A percentile compares a stretch with the other conserved stretches of the same genome.
These are phyloP conservation scores for Siniperca knerii DNA, from an alignment of 2,113 vertebrate species.

Conservation along the genomic window DNA sequence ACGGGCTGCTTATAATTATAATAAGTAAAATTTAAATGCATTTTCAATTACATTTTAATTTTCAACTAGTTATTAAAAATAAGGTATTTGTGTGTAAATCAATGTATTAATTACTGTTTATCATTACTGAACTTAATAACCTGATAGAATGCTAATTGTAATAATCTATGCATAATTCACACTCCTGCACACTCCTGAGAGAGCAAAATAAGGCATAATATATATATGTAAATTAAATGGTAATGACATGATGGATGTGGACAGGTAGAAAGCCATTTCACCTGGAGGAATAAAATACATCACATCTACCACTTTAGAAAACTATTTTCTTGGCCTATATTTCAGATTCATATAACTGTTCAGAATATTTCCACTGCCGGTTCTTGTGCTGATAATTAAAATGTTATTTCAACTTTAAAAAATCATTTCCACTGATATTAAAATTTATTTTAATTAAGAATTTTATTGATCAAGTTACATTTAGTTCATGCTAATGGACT, in stretches of 20 bases:
- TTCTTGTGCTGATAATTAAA: background rate
- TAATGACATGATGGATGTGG: background rate
- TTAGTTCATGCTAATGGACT: conserved; percentile 43
- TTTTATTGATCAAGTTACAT: conserved; percentile 33
- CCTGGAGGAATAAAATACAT: background rate
- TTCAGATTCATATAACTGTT: background rate
- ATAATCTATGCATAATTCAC: conserved; percentile 4
- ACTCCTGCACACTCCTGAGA: background rate
- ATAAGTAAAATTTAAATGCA: background rate
- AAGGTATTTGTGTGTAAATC: background rate
- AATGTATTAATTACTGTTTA: background rate
- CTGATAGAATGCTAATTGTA: background rate
- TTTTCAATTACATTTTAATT: conserved; percentile 11
- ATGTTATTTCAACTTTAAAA: background rate
- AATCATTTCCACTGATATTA: background rate
- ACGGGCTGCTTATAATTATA: background rate
- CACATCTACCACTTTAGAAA: background rate
- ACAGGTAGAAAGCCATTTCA: conserved; percentile 1
- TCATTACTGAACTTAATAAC: background rate
- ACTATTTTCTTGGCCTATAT: background rate
- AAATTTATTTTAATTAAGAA: conserved; percentile 11
- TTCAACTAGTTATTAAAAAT: background rate
- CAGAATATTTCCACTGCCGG: background rate
- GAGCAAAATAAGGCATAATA: background rate
- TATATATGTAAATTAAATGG: background rate